These are phyloP conservation scores for Trogon melanurus DNA, from an alignment of 2,113 vertebrate species.

Conservation along the genomic window DNA sequence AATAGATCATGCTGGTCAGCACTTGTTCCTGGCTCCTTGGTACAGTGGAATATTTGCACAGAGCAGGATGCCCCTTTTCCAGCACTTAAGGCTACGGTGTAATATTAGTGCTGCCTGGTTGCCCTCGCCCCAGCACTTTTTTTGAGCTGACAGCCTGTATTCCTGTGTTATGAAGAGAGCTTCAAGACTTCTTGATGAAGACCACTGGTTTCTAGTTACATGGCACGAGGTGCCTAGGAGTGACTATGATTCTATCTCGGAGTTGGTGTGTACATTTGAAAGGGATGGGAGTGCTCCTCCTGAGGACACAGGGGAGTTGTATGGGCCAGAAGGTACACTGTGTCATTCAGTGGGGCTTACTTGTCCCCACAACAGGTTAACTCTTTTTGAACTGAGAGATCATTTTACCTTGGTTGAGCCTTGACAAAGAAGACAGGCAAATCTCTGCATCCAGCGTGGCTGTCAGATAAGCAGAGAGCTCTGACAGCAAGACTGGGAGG, in stretches of 20 bases:
- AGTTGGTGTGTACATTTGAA: neutral
- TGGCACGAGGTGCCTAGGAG: neutral
- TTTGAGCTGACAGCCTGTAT: neutral
- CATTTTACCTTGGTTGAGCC: neutral
- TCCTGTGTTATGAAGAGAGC: neutral
- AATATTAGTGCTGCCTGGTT: neutral
- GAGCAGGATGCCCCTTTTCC: neutral
- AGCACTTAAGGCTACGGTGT: fast-evolving
- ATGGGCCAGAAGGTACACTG: neutral
- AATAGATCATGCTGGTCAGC: neutral
- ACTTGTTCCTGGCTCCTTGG: neutral
- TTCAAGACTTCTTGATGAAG: neutral
- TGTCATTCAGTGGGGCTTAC: neutral
- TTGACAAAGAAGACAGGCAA: neutral
- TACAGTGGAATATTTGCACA: neutral
- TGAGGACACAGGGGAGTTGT: fast-evolving
- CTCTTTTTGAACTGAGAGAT: neutral
- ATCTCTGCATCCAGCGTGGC: neutral
- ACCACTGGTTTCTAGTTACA: neutral
- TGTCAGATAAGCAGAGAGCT: neutral
- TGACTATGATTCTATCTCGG: neutral
- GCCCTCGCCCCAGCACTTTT: neutral
- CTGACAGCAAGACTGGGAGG: neutral
- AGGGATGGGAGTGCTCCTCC: neutral
- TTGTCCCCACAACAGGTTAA: neutral